Evolutionary conservation across 2,888 invertebrate species (phyloP).

Genomic region (Leptinotarsa tumamoca): DNA sequence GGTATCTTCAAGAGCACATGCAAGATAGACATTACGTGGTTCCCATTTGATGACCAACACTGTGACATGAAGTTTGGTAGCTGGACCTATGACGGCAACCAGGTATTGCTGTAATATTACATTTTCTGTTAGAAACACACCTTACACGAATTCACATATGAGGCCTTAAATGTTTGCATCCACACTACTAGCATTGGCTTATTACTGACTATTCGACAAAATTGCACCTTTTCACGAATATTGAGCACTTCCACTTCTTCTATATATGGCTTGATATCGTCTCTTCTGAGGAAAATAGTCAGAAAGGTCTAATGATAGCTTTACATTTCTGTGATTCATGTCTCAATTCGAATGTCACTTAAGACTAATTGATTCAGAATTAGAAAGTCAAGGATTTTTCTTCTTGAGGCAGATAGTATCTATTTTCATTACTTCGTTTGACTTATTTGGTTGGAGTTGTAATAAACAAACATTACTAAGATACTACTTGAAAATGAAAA

Average conservation of each 20-base stretch:
- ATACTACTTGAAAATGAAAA: too few species aligned
- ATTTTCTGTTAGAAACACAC: conserved; percentile 50
- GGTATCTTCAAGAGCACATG: conserved; percentile 99
- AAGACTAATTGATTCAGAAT: too few species aligned
- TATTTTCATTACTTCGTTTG: too few species aligned
- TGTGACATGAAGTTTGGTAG: conserved; percentile 99
- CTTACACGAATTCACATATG: conserved; percentile 17
- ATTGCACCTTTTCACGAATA: conserved; percentile 12
- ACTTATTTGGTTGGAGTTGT: too few species aligned
- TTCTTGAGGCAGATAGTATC: too few species aligned
- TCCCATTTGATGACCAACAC: conserved; percentile 99
- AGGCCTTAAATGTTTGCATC: conserved; percentile 26
- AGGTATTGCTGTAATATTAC: conserved; percentile 74
- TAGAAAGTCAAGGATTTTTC: too few species aligned
- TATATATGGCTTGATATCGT: neutral
- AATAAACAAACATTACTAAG: too few species aligned
- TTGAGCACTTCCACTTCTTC: neutral
- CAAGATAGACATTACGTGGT: conserved; percentile 99
- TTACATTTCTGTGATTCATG: too few species aligned
- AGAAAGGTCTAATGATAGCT: too few species aligned
- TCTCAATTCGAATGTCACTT: too few species aligned
- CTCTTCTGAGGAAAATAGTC: neutral
- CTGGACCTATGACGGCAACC: conserved; percentile 99
- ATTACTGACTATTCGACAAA: conserved; percentile 3
- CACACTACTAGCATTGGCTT: conserved; percentile 22